Evolutionary conservation across 2,797 vertebrate genomes (phyloP).

Genomic region (Buceros bicornis): DNA sequence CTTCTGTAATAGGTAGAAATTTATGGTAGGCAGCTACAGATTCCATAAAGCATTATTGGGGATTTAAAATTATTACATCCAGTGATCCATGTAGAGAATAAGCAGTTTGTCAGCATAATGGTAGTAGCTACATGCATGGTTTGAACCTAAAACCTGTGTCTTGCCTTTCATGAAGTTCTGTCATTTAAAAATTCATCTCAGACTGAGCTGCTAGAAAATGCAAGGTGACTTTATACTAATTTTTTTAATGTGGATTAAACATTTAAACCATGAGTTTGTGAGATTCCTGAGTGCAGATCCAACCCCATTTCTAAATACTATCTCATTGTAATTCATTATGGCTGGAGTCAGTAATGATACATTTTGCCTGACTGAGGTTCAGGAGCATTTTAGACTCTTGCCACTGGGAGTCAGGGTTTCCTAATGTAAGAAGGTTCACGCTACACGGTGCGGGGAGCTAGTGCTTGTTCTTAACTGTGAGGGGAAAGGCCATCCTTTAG

Average conservation of each 20-base stretch:
- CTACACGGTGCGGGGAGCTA: neutral
- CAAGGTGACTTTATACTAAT: neutral
- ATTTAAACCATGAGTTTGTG: neutral
- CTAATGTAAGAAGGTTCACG: neutral
- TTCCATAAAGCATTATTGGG: neutral
- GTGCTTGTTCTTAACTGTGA: neutral
- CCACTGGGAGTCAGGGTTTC: conserved; percentile 62
- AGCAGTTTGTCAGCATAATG: neutral
- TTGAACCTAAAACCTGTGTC: neutral
- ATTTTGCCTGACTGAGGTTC: neutral
- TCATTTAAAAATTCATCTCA: neutral
- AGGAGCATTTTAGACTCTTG: neutral
- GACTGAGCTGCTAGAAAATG: neutral
- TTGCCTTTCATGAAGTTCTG: neutral
- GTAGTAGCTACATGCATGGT: neutral
- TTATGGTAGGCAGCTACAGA: neutral
- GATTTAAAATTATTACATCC: neutral
- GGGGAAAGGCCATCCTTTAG: neutral
- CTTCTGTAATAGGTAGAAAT: neutral
- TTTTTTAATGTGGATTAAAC: neutral
- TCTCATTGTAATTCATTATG: rapidly evolving
- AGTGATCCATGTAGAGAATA: neutral
- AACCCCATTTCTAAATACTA: neutral
- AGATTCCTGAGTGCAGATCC: neutral
- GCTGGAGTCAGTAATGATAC: rapidly evolving